Percentiles rank a stretch among this genome's conserved stretches.
Evolutionary conservation across 2,113 vertebrate genomes (phyloP).

Genomic region (Mugil cephalus): DNA sequence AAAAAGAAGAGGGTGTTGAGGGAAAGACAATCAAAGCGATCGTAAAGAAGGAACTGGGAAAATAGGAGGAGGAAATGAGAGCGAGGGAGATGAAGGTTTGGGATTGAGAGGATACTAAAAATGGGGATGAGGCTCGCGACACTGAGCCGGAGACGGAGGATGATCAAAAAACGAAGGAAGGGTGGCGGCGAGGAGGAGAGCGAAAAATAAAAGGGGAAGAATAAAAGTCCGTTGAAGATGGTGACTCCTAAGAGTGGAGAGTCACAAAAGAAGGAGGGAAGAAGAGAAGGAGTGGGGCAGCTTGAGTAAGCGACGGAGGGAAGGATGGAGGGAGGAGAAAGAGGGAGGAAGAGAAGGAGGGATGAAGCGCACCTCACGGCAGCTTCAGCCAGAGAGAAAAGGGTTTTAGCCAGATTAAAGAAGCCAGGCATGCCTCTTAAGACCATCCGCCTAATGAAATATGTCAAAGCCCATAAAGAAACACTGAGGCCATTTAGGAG

Average conservation of each 20-base stretch:
- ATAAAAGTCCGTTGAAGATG: constrained; percentile 52
- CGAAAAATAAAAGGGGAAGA: not conserved
- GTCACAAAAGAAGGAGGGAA: constrained; percentile 9
- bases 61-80: not conserved
- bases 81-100: constrained; percentile 23
- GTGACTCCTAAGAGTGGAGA: constrained; percentile 37
- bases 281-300: constrained; percentile 8
- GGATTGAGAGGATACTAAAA: constrained; percentile 56
- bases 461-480: constrained; percentile 95
- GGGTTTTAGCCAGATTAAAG: constrained; percentile 93
- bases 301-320: constrained; percentile 39
- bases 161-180: constrained; percentile 49
- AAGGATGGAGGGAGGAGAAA: constrained; percentile 33
- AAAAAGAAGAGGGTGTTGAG: constrained; percentile 54
- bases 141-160: constrained; percentile 43
- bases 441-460: constrained; percentile 97
- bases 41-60: constrained; percentile 19
- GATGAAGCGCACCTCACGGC: constrained; percentile 46
- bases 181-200: constrained; percentile 56
- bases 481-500: constrained; percentile 87
- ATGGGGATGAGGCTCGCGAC: constrained; percentile 47
- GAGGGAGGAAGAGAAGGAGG: constrained; percentile 36
- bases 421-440: constrained; percentile 89
- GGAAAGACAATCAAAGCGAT: constrained; percentile 40
- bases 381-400: constrained; percentile 65